Evolutionary conservation across 2,888 invertebrate genomes (phyloP).

Genomic region (Drepana falcataria): DNA sequence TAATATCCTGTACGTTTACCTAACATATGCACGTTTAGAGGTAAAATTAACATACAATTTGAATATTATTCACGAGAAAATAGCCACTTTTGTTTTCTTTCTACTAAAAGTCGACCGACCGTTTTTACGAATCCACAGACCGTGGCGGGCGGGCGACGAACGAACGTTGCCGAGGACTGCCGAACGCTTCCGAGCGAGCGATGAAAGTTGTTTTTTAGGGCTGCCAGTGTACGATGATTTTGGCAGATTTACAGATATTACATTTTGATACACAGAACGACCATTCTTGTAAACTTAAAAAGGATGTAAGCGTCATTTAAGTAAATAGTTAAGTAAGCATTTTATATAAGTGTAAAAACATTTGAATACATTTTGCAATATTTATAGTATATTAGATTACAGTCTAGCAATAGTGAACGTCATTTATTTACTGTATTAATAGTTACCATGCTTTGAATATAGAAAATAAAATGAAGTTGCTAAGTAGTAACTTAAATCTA

Average conservation of each 20-base stretch:
- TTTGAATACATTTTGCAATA: too few species aligned
- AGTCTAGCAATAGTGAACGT: too few species aligned
- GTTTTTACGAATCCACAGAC: constrained; percentile 38
- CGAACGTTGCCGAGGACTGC: constrained; percentile 9
- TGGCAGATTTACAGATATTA: neutral
- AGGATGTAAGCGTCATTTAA: too few species aligned
- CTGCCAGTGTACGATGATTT: constrained; percentile 22
- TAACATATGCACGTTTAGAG: neutral
- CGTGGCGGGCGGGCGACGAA: constrained; percentile 14
- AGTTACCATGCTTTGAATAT: too few species aligned
- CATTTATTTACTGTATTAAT: too few species aligned
- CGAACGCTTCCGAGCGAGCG: constrained; percentile 26
- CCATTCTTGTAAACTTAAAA: too few species aligned
- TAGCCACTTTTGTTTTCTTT: constrained; percentile 35
- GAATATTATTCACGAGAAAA: constrained; percentile 12
- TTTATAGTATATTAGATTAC: too few species aligned
- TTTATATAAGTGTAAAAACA: too few species aligned
- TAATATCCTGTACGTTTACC: neutral
- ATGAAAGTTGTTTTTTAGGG: constrained; percentile 45
- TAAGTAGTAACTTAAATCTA: too few species aligned
- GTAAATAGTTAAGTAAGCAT: too few species aligned
- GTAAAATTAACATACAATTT: neutral
- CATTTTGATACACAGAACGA: too few species aligned
- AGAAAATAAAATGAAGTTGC: too few species aligned
- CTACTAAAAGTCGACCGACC: constrained; percentile 22